Evolutionary conservation across 2,797 vertebrate genomes (phyloP), one percentile per base, ranked within the genome.

Genomic region (Emys orbicularis): DNA sequence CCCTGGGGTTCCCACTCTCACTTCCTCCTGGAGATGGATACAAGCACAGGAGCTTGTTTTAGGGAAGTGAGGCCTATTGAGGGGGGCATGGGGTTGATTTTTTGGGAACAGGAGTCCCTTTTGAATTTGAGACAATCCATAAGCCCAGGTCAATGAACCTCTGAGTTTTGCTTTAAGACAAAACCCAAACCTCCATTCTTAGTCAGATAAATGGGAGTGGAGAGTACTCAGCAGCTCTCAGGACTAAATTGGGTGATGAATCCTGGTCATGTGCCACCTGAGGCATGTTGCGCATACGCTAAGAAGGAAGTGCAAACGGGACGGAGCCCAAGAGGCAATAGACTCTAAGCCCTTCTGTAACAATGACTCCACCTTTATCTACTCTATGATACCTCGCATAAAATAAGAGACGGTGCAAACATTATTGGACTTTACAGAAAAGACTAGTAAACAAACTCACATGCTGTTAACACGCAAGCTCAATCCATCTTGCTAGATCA

Each of bases 81-180:
- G 59, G 59, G 11, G 41, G 15, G 21, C 15, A 5, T 50, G 19
- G 27, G 12, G 74, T 49, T 49, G 27, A 49, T 47, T 15, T 31
- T 29, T 47, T 77, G 44, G 27, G 19, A 92, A 82, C 23, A 82
- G 47, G 44, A 79, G 21, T 81, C 6, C 34, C 7, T 9, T 86
- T 85, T 95, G 16, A 4, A 25, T 52, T 83, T 81, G 18, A 91
- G 65, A 79, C n/a, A 74, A 65, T 47, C 57, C 77, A 87, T 92
- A 87, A 91, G 41, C 12, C 2, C 16, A 85, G 31, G 5, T 15
- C 1, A 0, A 65, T 29, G 2, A 88, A 86, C 56, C n/a, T 23
- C 21, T 41, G 37, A 41, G n/a, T 41, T 41, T 72, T 25, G 10
- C 37, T 72, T 72, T 41, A 27, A 59, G 50, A 25, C 41, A 19